Conservation (phyloP, 2,113 vertebrate species). For the Gallinago paraguaiae region DNA sequence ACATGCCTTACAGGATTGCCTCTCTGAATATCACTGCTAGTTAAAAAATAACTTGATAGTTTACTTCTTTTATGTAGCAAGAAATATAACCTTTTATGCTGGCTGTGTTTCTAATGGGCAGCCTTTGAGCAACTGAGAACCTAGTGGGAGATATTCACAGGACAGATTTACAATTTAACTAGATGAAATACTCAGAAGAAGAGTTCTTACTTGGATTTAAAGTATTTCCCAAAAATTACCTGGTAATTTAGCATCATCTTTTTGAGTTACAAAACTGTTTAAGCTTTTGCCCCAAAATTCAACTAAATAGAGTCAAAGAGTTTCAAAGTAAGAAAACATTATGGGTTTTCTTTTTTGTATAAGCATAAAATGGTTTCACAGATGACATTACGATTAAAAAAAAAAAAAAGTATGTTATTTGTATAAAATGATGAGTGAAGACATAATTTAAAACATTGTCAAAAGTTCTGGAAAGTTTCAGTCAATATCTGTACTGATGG, state of each 20-base stretch:
- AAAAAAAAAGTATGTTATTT: not conserved
- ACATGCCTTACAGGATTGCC: not conserved
- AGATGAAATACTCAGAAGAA: not conserved
- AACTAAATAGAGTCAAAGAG: not conserved
- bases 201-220: not conserved
- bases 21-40: conserved; percentile 3
- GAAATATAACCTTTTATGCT: conserved; percentile 25
- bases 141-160: not conserved
- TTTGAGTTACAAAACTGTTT: not conserved
- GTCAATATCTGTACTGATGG: not conserved
- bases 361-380: not conserved
- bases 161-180: conserved; percentile 8
- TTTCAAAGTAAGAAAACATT: not conserved
- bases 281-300: not conserved
- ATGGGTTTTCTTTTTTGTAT: not conserved
- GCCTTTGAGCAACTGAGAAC: conserved; percentile 24
- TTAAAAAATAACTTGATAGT: conserved; percentile 33
- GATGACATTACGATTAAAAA: not conserved
- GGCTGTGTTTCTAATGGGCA: conserved; percentile 6
- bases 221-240: not conserved
- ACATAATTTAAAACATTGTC: not conserved
- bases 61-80: conserved; percentile 38
- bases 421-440: not conserved
- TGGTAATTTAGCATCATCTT: not conserved
- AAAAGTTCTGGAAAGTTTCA: not conserved